These are phyloP conservation scores for Semotilus atromaculatus DNA, from an alignment of 2,797 vertebrate genomes.

Conservation along the genomic window DNA sequence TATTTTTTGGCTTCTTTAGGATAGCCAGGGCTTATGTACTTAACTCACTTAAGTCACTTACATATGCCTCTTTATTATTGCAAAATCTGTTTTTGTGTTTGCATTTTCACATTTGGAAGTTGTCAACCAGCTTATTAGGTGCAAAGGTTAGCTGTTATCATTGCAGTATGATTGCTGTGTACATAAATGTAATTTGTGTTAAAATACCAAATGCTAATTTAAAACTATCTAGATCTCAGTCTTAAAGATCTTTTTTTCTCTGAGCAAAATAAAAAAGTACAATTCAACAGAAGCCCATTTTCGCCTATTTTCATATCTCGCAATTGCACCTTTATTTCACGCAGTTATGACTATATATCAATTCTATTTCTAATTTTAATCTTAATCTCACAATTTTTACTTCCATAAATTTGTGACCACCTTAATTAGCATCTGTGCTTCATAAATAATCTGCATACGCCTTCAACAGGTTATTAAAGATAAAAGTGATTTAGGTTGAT, in stretches of 20 bases:
- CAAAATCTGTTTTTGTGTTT: constrained; percentile 15
- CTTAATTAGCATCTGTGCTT: background rate
- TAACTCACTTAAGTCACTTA: constrained; percentile 48
- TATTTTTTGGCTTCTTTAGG: constrained; percentile 63
- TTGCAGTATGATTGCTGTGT: background rate
- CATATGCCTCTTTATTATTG: constrained; percentile 16
- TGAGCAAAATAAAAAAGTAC: background rate
- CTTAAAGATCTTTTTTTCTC: background rate
- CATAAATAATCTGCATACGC: background rate
- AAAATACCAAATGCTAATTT: background rate
- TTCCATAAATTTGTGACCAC: background rate
- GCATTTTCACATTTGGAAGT: constrained; percentile 18
- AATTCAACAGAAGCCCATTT: background rate
- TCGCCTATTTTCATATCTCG: background rate
- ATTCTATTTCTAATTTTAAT: background rate
- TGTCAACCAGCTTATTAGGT: constrained; percentile 12
- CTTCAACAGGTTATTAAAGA: background rate
- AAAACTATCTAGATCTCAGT: background rate
- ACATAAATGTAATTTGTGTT: background rate
- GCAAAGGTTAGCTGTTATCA: constrained; percentile 25
- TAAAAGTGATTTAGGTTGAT: constrained; percentile 4
- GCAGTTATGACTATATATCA: background rate
- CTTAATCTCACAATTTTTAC: background rate
- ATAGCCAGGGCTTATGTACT: constrained; percentile 52
- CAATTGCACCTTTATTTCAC: background rate